Percentiles rank a stretch among this genome's conserved stretches.
Conservation (phyloP, 2,113 vertebrate species). For the Coreoperca whiteheadi region DNA sequence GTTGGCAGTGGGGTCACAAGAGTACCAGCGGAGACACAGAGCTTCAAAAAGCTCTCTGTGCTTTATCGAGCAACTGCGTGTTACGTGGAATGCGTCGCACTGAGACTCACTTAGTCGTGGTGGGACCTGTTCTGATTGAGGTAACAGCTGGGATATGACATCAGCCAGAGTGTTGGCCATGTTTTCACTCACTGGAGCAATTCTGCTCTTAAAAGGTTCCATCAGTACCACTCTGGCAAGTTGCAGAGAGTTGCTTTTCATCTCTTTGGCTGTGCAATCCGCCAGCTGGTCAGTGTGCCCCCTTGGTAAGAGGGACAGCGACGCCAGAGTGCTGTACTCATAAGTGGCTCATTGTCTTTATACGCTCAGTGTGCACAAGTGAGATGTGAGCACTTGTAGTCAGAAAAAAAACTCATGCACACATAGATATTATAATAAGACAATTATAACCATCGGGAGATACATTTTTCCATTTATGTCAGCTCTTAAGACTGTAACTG, state of each 20-base stretch:
- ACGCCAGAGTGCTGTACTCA: slow-evolving; percentile 59
- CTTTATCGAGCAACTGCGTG: slow-evolving; percentile 74
- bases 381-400: slow-evolving; percentile 37
- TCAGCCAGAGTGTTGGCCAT: slow-evolving; percentile 82
- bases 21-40: slow-evolving; percentile 57
- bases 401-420: slow-evolving; percentile 8
- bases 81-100: slow-evolving; percentile 66
- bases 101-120: slow-evolving; percentile 72
- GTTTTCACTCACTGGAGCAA: slow-evolving; percentile 84
- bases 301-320: slow-evolving; percentile 56
- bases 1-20: slow-evolving; percentile 71
- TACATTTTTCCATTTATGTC: slow-evolving; percentile 46
- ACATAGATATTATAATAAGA: slow-evolving; percentile 12
- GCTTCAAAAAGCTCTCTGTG: slow-evolving; percentile 70
- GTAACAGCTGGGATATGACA: slow-evolving; percentile 86
- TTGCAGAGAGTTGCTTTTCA: slow-evolving; percentile 81
- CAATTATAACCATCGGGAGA: slow-evolving; percentile 17
- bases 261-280: slow-evolving; percentile 78
- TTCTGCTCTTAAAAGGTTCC: slow-evolving; percentile 84
- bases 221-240: slow-evolving; percentile 82
- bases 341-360: slow-evolving; percentile 71
- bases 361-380: slow-evolving; percentile 23
- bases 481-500: slow-evolving; percentile 45
- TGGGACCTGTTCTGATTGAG: slow-evolving; percentile 79
- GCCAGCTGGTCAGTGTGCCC: slow-evolving; percentile 77